Evolutionary conservation across 1,140 invertebrate species (phyloP).

Genomic region (Meloidogyne floridensis): DNA sequence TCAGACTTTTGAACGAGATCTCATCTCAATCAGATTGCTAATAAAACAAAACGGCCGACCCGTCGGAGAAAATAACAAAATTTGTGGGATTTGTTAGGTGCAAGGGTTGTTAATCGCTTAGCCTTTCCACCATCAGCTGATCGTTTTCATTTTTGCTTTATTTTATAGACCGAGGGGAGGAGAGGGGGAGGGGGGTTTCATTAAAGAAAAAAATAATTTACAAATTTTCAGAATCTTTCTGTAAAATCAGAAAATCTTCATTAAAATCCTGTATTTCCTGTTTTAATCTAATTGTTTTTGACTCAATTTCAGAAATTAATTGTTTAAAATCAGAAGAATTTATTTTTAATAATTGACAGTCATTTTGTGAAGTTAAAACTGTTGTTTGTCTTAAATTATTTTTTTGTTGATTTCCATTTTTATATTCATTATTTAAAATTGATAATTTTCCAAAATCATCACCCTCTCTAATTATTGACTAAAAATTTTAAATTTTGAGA

Average conservation of each 20-base stretch:
- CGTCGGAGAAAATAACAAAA: no score
- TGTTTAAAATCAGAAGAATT: slow-evolving; percentile 5
- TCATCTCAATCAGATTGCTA: no score
- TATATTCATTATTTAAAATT: slow-evolving; percentile 78
- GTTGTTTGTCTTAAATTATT: neutral
- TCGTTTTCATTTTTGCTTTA: no score
- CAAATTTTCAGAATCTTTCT: slow-evolving; percentile 63
- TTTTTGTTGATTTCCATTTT: neutral
- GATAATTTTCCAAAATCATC: slow-evolving; percentile 86
- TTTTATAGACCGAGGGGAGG: no score
- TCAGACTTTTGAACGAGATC: no score
- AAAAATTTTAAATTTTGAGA: neutral
- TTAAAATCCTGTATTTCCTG: slow-evolving; percentile 65
- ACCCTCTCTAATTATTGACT: slow-evolving; percentile 74
- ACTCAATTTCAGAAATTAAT: slow-evolving; percentile 9
- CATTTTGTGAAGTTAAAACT: slow-evolving; percentile 1
- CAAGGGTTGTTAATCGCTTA: no score
- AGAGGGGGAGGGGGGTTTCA: no score
- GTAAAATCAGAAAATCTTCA: slow-evolving; percentile 80
- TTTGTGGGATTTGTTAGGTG: no score
- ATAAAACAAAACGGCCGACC: no score
- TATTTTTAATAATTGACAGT: slow-evolving; percentile 12
- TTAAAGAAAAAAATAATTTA: neutral
- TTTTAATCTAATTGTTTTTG: slow-evolving; percentile 14
- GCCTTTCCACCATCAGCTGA: no score